Base-by-base conservation (phyloP, 2,113 vertebrate genomes). In the Callipepla californica region DNA sequence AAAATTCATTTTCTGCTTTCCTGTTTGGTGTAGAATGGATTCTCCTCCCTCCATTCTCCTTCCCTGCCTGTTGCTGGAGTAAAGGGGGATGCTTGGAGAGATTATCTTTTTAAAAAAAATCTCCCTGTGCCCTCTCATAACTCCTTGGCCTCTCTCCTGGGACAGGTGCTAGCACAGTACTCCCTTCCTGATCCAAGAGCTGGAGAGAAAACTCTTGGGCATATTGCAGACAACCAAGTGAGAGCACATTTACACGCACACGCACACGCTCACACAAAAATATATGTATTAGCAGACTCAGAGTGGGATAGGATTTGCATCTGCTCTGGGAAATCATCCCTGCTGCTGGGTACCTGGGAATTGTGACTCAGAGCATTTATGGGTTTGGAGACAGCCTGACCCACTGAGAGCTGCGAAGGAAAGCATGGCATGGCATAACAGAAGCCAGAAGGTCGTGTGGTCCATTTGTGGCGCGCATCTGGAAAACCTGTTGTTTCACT, bases 1-100 rank as follows among this genome's bases (percentile, higher is more conserved):
- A 57, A 92, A 89, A 92, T 87, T 90, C 1, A 80, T 94, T 95
- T 97, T 94, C 82, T 83, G 19, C 80, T 86, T 75, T 87, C 42
- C 15, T 91, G 51, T 89, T 95, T 74, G 61, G 48, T 72, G 65
- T 8, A 42, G 78, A 63, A 9, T 30, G 57, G 32, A 10, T 93
- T 95, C 72, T 85, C 34, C n/a, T 36, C 38, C 10, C 6, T 72
- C 30, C 25, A 14, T 90, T 91, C 51, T 19, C 8, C 38, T 67
- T 88, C 34, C 7, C 40, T 9, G 17, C 30, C 40, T 82, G 61
- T 82, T 90, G 45, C 68, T 76, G 50, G 77, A 94, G 40, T 63
- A 83, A 30, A 89, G 51, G 67, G 53, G 89, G 58, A 70, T 62
- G 9, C 25, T 85, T 79, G 48, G 65, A 83, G 91, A 84, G 9